Evolutionary conservation across 2,888 invertebrate genomes (phyloP).

Genomic region (Synergus umbraculus): DNA sequence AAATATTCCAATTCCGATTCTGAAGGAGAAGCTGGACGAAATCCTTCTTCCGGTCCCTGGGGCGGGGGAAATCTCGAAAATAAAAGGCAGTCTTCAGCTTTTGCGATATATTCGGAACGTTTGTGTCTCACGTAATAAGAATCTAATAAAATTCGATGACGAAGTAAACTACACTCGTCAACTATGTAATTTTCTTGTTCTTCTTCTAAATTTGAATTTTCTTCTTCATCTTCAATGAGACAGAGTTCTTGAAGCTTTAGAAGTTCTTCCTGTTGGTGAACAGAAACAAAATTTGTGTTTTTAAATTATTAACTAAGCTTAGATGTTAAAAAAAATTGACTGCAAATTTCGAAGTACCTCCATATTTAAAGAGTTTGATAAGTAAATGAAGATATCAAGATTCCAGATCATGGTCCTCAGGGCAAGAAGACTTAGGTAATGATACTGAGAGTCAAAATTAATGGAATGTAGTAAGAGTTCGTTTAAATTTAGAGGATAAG

Average conservation of each 20-base stretch:
- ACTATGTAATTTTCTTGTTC: conserved; percentile 58
- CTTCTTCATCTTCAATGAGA: conserved; percentile 56
- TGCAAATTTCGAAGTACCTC: conserved; percentile 61
- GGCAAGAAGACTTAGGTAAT: conserved; percentile 69
- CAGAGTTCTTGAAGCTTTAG: conserved; percentile 66
- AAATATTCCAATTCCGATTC: conserved; percentile 65
- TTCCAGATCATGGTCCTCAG: conserved; percentile 71
- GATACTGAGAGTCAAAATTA: conserved; percentile 68
- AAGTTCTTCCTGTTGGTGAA: conserved; percentile 62
- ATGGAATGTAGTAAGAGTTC: conserved; percentile 66
- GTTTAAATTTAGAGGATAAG: conserved; percentile 64
- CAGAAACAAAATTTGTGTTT: not conserved
- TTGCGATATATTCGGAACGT: conserved; percentile 49
- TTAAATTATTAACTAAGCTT: not conserved
- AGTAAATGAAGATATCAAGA: conserved; percentile 68
- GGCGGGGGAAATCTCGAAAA: conserved; percentile 68
- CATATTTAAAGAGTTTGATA: conserved; percentile 65
- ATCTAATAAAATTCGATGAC: conserved; percentile 67
- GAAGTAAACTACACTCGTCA: conserved; percentile 68
- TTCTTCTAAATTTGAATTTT: conserved; percentile 51
- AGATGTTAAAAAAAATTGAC: not conserved
- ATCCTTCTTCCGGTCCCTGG: conserved; percentile 45
- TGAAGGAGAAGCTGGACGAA: conserved; percentile 42
- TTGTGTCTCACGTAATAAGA: conserved; percentile 65
- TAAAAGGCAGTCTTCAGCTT: conserved; percentile 63